Percentiles rank a stretch among this genome's conserved stretches.
Conservation (phyloP, 2,888 invertebrate species). For the Notodonta ziczac region DNA sequence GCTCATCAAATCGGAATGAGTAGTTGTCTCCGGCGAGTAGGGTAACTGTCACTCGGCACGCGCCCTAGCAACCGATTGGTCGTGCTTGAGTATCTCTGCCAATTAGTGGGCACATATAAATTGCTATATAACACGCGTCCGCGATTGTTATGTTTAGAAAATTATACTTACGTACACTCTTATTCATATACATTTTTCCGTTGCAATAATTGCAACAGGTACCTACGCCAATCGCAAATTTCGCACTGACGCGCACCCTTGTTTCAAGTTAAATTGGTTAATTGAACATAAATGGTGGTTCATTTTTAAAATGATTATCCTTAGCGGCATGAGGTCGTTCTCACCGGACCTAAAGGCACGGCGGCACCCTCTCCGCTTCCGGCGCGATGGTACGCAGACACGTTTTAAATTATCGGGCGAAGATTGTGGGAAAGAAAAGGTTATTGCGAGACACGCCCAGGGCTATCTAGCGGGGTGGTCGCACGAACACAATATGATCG, state of each 20-base stretch:
- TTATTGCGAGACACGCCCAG: conserved; percentile 51
- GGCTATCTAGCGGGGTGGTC: conserved; percentile 41
- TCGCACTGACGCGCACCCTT: not conserved
- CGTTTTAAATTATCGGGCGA: conserved; percentile 64
- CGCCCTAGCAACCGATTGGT: conserved; percentile 45
- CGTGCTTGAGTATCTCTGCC: conserved; percentile 14
- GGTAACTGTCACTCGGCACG: conserved; percentile 58
- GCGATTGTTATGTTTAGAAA: not conserved
- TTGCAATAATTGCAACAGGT: too few relatives aligned
- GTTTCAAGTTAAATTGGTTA: conserved; percentile 1
- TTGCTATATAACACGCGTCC: conserved; percentile 16
- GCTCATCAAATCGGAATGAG: conserved; percentile 60
- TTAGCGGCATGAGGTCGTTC: conserved; percentile 45
- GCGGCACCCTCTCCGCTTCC: conserved; percentile 39
- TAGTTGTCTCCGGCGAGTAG: conserved; percentile 47
- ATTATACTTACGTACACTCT: too few relatives aligned
- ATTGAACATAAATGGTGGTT: conserved; percentile 8
- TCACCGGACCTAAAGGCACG: conserved; percentile 34
- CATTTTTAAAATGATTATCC: conserved; percentile 50
- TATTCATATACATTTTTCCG: too few relatives aligned
- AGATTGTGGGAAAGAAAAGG: conserved; percentile 63
- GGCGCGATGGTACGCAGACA: conserved; percentile 53
- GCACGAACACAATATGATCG: conserved; percentile 51
- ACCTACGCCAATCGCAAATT: too few relatives aligned
- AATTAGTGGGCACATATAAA: conserved; percentile 26